phyloP scores from a whole-genome alignment of 2,888 invertebrate species.

The Philaethria dido region DNA sequence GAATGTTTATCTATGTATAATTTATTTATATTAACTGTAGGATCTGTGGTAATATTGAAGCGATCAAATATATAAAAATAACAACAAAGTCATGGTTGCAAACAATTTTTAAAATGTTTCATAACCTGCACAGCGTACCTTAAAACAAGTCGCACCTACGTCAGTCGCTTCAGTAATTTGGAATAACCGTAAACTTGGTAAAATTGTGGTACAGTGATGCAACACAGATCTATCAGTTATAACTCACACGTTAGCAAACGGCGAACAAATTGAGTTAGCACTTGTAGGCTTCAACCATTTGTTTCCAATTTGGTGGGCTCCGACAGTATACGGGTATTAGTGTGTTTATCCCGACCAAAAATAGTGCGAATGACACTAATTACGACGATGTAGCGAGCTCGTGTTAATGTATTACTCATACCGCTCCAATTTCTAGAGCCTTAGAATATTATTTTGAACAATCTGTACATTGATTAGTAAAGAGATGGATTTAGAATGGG shows the following conservation, averaged over 20 bases:
- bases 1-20: too few relatives aligned
- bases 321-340: slow-evolving; percentile 69
- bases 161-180: slow-evolving; percentile 24
- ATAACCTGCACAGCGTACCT: not conserved
- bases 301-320: slow-evolving; percentile 76
- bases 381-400: slow-evolving; percentile 66
- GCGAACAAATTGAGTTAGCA: slow-evolving; percentile 81
- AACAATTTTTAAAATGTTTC: not conserved
- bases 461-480: not conserved
- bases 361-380: slow-evolving; percentile 83
- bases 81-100: not conserved
- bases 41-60: not conserved
- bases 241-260: slow-evolving; percentile 82
- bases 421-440: slow-evolving; percentile 60
- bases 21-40: not conserved
- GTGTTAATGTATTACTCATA: slow-evolving; percentile 76
- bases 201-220: slow-evolving; percentile 52
- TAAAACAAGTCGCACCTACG: slow-evolving; percentile 7
- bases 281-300: slow-evolving; percentile 70
- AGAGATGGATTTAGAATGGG: not conserved
- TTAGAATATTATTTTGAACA: slow-evolving; percentile 48
- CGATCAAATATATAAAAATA: not conserved
- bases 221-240: slow-evolving; percentile 60
- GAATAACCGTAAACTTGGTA: slow-evolving; percentile 43
- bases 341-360: slow-evolving; percentile 80